Percentiles rank a stretch among this genome's conserved stretches.
These are phyloP conservation scores for Willowsia nigromaculata DNA, from an alignment of 2,888 invertebrate species.

Conservation along the genomic window DNA sequence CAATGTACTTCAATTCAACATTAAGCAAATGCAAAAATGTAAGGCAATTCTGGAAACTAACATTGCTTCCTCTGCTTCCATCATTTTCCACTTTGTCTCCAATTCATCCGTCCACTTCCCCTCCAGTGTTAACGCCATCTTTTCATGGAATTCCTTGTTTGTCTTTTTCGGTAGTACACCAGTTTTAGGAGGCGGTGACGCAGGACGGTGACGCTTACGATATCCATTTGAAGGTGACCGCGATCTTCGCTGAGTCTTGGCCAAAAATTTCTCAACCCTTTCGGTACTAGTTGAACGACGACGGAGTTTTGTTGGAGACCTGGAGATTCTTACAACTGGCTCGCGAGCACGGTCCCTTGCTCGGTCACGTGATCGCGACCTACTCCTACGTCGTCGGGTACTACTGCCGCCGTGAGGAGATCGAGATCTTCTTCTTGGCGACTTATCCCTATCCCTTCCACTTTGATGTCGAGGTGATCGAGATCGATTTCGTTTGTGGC, in stretches of 20 bases:
- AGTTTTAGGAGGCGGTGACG: slow-evolving; percentile 43
- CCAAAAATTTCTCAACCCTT: slow-evolving; percentile 73
- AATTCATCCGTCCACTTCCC: slow-evolving; percentile 78
- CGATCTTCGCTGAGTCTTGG: slow-evolving; percentile 62
- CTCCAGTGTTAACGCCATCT: slow-evolving; percentile 72
- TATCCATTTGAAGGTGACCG: slow-evolving; percentile 62
- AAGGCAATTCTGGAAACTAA: too few relatives aligned
- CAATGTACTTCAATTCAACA: background rate
- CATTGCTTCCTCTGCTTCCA: slow-evolving; percentile 76
- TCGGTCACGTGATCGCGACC: slow-evolving; percentile 15
- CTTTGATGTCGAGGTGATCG: slow-evolving; percentile 39
- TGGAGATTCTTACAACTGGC: slow-evolving; percentile 55
- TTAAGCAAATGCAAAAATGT: too few relatives aligned
- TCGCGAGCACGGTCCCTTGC: slow-evolving; percentile 68
- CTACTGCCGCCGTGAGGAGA: slow-evolving; percentile 10
- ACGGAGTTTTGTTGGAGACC: slow-evolving; percentile 44
- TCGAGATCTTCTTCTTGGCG: slow-evolving; percentile 27
- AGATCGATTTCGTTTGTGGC: slow-evolving; percentile 46
- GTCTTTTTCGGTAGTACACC: slow-evolving; percentile 45
- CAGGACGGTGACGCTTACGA: slow-evolving; percentile 55
- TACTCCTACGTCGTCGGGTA: background rate
- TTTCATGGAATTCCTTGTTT: slow-evolving; percentile 74
- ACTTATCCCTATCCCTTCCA: background rate
- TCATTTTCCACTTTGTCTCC: slow-evolving; percentile 75
- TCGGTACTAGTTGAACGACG: slow-evolving; percentile 58